These are phyloP conservation scores for Malurus splendens DNA, from an alignment of 2,797 vertebrate genomes.

Conservation along the genomic window DNA sequence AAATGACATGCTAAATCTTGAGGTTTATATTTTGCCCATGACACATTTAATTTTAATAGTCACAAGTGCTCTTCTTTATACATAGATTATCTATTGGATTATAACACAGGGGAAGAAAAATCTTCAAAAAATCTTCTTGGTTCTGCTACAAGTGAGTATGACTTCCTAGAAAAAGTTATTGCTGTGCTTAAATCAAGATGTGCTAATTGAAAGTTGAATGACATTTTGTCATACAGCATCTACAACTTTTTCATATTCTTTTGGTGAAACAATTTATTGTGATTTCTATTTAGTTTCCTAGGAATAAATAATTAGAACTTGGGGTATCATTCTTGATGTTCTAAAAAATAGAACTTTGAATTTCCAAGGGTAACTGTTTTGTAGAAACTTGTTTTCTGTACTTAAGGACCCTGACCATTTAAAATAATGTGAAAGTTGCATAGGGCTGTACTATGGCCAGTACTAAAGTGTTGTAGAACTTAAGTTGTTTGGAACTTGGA, in stretches of 20 bases:
- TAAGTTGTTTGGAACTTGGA: neutral
- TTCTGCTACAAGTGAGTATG: conserved; percentile 92
- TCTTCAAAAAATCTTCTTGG: conserved; percentile 94
- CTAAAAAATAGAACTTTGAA: neutral
- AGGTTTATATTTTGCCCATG: neutral
- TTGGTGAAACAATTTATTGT: neutral
- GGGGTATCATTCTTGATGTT: neutral
- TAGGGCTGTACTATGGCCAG: neutral
- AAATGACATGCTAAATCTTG: neutral
- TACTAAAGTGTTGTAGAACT: neutral
- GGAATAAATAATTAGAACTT: neutral
- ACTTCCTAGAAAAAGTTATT: neutral
- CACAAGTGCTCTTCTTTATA: neutral
- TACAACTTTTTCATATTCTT: neutral
- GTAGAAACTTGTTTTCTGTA: neutral
- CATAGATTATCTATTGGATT: conserved; percentile 90
- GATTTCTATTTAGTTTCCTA: neutral
- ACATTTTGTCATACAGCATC: neutral
- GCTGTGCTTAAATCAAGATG: neutral
- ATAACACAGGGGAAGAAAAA: conserved; percentile 88
- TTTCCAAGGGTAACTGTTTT: neutral
- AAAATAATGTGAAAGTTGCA: neutral
- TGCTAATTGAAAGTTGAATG: neutral
- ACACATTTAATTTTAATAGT: neutral
- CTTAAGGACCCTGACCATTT: neutral